Percentiles rank a stretch among this genome's conserved stretches.
phyloP scores from a whole-genome alignment of 2,888 invertebrate species.

The Pristionchus mayeri region DNA sequence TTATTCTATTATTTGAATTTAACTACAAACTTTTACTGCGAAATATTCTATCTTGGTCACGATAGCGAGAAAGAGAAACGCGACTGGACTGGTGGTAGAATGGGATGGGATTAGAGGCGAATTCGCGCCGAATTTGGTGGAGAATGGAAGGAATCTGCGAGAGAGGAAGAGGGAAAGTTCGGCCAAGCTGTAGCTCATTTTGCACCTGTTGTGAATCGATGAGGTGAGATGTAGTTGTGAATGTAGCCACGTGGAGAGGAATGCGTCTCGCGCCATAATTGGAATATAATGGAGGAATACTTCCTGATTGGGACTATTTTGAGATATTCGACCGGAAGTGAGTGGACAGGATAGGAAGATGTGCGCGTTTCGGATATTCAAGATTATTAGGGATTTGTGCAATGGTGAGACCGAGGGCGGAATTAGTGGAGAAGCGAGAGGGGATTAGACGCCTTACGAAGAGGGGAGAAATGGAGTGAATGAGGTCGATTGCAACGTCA shows the following conservation, averaged over 20 bases:
- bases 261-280: background rate
- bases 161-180: too few relatives aligned
- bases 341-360: too few relatives aligned
- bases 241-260: background rate
- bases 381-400: background rate
- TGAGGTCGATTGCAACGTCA: slow-evolving; percentile 34
- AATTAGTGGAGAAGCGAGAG: too few relatives aligned
- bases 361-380: background rate
- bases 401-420: background rate
- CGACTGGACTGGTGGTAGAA: background rate
- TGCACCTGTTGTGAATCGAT: background rate
- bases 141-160: too few relatives aligned
- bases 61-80: background rate
- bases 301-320: background rate
- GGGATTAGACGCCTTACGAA: too few relatives aligned
- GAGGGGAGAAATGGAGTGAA: background rate
- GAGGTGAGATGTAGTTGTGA: background rate
- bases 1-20: background rate
- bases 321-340: background rate
- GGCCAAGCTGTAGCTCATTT: background rate
- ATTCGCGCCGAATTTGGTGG: background rate
- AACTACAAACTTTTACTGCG: too few relatives aligned
- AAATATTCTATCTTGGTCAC: too few relatives aligned
- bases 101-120: background rate
- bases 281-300: background rate